Conservation (phyloP, 2,797 vertebrate species). For the Spea hammondii region DNA sequence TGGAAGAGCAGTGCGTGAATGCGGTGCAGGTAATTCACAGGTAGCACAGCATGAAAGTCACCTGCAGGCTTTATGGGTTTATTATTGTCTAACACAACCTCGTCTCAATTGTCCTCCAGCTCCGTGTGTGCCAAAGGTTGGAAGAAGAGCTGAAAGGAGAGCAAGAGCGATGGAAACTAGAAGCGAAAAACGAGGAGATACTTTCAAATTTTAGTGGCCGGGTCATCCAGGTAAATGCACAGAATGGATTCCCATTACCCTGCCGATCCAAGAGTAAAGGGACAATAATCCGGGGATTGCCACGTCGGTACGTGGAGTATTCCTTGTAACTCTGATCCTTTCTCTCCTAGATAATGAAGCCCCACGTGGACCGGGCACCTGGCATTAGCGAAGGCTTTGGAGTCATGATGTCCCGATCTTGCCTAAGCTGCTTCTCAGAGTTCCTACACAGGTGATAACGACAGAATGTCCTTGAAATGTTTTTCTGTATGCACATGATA, state of each 20-base stretch:
- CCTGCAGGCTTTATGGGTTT: not conserved
- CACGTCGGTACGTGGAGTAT: too few relatives aligned
- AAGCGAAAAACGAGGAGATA: constrained; percentile 34
- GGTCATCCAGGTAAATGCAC: constrained; percentile 57
- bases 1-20: constrained; percentile 83
- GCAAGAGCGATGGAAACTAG: constrained; percentile 57
- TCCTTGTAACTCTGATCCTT: not conserved
- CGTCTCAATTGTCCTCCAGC: not conserved
- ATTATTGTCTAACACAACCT: not conserved
- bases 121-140: constrained; percentile 2
- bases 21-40: constrained; percentile 77
- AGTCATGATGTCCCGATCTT: constrained; percentile 79
- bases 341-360: constrained; percentile 74
- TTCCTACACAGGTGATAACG: constrained; percentile 80
- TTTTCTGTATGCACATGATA: too few relatives aligned
- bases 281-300: too few relatives aligned
- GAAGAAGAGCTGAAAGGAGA: constrained; percentile 26
- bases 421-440: constrained; percentile 80
- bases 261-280: too few relatives aligned
- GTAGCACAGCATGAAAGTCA: not conserved
- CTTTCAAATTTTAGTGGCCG: constrained; percentile 60
- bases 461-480: too few relatives aligned
- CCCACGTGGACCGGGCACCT: constrained; percentile 79
- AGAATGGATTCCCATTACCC: too few relatives aligned
- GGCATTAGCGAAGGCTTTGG: constrained; percentile 76